phyloP scores from a whole-genome alignment of 1,140 invertebrate genomes.

The Nymphalis io region DNA sequence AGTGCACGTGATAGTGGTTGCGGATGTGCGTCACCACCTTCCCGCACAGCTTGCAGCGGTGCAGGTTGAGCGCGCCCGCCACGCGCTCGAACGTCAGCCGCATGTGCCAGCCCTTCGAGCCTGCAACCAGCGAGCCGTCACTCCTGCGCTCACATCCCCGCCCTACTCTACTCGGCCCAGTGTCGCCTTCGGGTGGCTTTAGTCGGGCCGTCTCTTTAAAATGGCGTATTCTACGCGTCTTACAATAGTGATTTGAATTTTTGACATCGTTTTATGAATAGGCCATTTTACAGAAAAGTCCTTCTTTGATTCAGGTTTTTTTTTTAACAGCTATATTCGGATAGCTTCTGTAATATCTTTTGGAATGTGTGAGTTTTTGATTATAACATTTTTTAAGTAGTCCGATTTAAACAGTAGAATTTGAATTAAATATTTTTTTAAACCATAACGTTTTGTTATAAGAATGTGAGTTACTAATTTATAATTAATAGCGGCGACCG shows the following conservation, averaged over 20 bases:
- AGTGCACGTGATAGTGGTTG: constrained; percentile 95
- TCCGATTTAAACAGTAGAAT: constrained; percentile 38
- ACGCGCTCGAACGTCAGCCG: constrained; percentile 93
- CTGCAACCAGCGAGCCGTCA: constrained; percentile 84
- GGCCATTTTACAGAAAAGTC: constrained; percentile 28
- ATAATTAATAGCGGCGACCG: not conserved
- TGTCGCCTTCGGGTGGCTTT: not conserved
- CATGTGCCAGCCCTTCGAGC: constrained; percentile 95
- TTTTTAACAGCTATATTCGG: constrained; percentile 11
- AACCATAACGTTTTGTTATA: not conserved
- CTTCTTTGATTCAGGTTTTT: not conserved
- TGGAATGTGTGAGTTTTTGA: not conserved
- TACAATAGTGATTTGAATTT: not conserved
- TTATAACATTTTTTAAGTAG: constrained; percentile 4
- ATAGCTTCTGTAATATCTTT: constrained; percentile 3
- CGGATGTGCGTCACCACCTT: constrained; percentile 95
- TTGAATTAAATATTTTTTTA: constrained; percentile 7
- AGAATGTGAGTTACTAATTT: not conserved
- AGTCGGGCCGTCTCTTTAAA: constrained; percentile 14
- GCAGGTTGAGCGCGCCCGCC: constrained; percentile 92
- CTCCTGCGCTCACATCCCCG: constrained; percentile 36
- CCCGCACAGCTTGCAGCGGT: constrained; percentile 94
- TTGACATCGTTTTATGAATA: constrained; percentile 2
- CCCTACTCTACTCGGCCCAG: constrained; percentile 6
- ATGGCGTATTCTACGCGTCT: constrained; percentile 22